Evolutionary conservation across 2,888 invertebrate species (phyloP), one percentile per base, ranked within the genome.

Genomic region (Xestoiulus laeticollis): DNA sequence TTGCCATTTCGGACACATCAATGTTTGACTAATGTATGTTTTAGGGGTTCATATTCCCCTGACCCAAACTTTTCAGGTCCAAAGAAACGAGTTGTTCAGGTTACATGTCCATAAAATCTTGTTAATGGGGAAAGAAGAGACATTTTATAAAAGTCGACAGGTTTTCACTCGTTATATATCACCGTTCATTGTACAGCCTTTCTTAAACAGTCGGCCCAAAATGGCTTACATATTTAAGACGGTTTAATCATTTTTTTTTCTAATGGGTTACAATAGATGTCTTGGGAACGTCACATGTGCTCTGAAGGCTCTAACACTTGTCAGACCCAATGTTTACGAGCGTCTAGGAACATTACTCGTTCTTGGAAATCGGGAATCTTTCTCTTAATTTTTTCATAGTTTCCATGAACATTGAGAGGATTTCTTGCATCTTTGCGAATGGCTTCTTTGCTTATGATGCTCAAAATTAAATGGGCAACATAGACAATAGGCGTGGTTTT

Each of bases 331-430:
- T 78, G 78, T 78, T 78, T 78, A 78, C 30, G 78, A 78, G 26
- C 78, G 78, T 78, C 78, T 30, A 78, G 16, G 78, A 78, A 78
- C 78, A 78, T 26, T 78, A 14, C n/a, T 1, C 12, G 10, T 78
- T 78, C 78, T 78, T 14, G 0, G 78, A 78, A 78, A 78, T 30
- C 78, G 78, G 30, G 78, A 78, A 78, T 78, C 30, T 78, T 78
- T 78, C 4, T 4, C 78, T 30, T 30, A 0, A 0, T 30, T 30
- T 2, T 78, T 78, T 78, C 30, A 16, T 78, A 16, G 14, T 78
- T 78, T 78, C 30, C n/a, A 8, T 26, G 30, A 78, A 78, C 30
- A 26, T 68, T 26, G n/a, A 6, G 22, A n/a, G n/a, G 59, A 59
- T 59, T 59, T 59, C 22, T 59, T 22, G 59, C 59, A 22, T 59